Base-by-base conservation (phyloP, 2,888 invertebrate genomes). In the Myathropa florea region DNA sequence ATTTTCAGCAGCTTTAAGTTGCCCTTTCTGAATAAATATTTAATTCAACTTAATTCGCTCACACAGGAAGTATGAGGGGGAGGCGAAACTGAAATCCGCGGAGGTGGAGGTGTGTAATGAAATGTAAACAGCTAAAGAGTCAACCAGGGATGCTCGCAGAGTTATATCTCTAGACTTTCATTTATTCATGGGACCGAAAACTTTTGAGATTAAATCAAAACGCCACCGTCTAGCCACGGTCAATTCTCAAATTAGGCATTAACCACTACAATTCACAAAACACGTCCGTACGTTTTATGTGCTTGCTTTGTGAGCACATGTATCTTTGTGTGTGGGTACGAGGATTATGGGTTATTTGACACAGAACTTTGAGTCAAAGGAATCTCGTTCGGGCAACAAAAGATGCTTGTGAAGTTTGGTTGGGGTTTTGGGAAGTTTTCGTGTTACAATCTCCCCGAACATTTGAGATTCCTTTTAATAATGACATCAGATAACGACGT, bases 1-100 rank as follows among this genome's bases (percentile, higher is more conserved):
- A 23, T 18, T 68, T 73, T 28, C n/a, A 65, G 68, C 46, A 61
- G 70, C 79, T 71, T 76, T 75, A 61, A 64, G 59, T 70, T 63
- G 26, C 28, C 57, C 21, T 67, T 53, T 18, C 18, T 18, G 46
- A 46, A n/a, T 46, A 39, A 70, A 70, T 72, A 59, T 68, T 73
- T 60, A 36, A 53, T 68, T 68, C 12, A 67, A 24, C 53, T 6
- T 53, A 72, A 30, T 53, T 12, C 2, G 39, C 18, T 6, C 46
- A 46, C 46, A 4, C 4, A 7, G 18, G 18, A 18, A n/a, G 18
- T 18, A 30, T 30, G 18, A n/a, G 30, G 7, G 1, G 0, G 61
- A 10, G 18, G 24, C 30, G 0, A 2, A 7, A 7, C 7, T 3
- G 23, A 24, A 1, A 12, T 24, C 12, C 57, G 12, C 4, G 24